phyloP scores from a whole-genome alignment of 2,888 invertebrate genomes.

The Arrhopalites spinosus region DNA sequence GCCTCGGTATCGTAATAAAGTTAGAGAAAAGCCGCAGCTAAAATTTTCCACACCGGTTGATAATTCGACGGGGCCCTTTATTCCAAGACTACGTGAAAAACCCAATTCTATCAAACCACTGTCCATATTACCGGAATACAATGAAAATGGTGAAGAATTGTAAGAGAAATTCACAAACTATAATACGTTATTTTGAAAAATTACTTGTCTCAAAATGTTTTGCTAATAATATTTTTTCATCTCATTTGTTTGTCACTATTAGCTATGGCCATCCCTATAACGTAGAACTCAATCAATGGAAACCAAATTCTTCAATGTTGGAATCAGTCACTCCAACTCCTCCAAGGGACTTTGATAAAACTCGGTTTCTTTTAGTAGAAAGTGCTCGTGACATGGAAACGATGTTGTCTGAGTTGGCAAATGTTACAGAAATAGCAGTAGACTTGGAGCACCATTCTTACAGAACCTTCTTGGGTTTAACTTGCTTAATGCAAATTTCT shows the following conservation, averaged over 20 bases:
- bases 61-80: conserved; percentile 76
- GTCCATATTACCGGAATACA: conserved; percentile 72
- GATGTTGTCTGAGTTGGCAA: conserved; percentile 69
- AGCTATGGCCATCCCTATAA: conserved; percentile 89
- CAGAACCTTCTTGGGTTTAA: conserved; percentile 89
- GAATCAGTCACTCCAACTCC: conserved; percentile 62
- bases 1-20: conserved; percentile 42
- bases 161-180: conserved; percentile 34
- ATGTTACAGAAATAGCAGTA: conserved; percentile 46
- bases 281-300: conserved; percentile 77
- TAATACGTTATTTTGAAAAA: background rate
- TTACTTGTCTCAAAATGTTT: background rate
- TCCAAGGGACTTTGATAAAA: conserved; percentile 66
- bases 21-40: conserved; percentile 73
- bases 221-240: background rate
- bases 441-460: conserved; percentile 80
- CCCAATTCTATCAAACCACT: conserved; percentile 85
- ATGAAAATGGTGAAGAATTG: conserved; percentile 52
- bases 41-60: conserved; percentile 83
- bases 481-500: conserved; percentile 94
- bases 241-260: conserved; percentile 53
- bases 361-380: conserved; percentile 72
- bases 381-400: conserved; percentile 68
- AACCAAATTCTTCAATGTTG: conserved; percentile 62
- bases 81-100: conserved; percentile 81